Evolutionary conservation across 35 echinoderm and acorn worm genomes (phyloP), one percentile per base, ranked within the genome.

Genomic region (Apostichopus parvimensis): DNA sequence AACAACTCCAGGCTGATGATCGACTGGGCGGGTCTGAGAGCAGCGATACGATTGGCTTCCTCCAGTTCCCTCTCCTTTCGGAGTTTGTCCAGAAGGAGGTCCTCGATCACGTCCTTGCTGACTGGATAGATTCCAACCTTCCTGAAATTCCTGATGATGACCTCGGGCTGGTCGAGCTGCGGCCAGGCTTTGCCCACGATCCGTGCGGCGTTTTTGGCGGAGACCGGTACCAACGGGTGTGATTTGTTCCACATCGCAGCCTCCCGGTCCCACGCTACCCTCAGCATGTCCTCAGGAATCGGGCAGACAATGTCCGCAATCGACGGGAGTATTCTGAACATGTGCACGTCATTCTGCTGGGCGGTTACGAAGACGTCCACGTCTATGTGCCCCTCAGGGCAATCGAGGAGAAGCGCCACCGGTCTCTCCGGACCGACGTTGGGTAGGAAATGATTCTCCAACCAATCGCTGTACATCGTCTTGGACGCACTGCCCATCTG

Each of bases 361-460:
- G 92, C 92, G 6, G 92, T 93, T 2, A 93, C 92, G 59, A 89
- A 93, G 2, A 84, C 85, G 24, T 93, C 85, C 82, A 89, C 86
- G 21, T 87, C 76, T 78, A 93, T 81, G 84, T 88, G 76, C 15
- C 77, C 87, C 68, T 93, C 84, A 1, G 86, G 92, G 54, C 92
- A 89, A 73, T 88, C 87, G 17, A 93, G 87, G 8, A 93, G 76
- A 25, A 93, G 87, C 13, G 79, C 86, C 1, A 90, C 62, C 13
- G 92, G 92, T 45, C 92, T 79, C 18, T 88, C 75, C 5, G 62
- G 20, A 45, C 92, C 92, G 15, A 93, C 54, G 68, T 93, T 88
- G 14, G 77, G 64, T n/a, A 93, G 34, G 77, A 93, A 93, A 79
- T 93, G 92, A n/a, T 89, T 79, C 86, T 93, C 92, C 86, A 93